Percentiles rank a stretch among this genome's conserved stretches.
phyloP scores from a whole-genome alignment of 2,113 vertebrate species.

The Ictalurus punctatus region DNA sequence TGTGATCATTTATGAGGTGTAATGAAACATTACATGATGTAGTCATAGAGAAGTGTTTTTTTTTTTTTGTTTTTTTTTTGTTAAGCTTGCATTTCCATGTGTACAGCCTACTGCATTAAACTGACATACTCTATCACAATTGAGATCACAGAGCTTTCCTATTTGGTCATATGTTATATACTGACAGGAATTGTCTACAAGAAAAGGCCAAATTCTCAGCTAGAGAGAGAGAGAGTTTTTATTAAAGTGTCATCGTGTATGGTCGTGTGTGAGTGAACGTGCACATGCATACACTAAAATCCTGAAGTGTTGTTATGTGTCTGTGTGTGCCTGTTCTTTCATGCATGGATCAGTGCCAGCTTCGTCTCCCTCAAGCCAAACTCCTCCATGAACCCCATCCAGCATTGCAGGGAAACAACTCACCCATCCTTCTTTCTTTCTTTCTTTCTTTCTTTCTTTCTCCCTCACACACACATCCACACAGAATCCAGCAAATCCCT shows the following conservation, averaged over 20 bases:
- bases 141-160: background rate
- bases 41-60: background rate
- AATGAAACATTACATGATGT: background rate
- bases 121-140: background rate
- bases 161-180: background rate
- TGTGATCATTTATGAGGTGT: slow-evolving; percentile 10
- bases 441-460: slow-evolving; percentile 17
- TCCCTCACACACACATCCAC: slow-evolving; percentile 13
- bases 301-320: slow-evolving; percentile 18
- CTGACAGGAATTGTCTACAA: background rate
- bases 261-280: slow-evolving; percentile 35
- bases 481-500: slow-evolving; percentile 2
- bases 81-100: background rate
- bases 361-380: slow-evolving; percentile 62
- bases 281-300: slow-evolving; percentile 36
- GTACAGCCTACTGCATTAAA: background rate
- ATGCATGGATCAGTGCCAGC: slow-evolving; percentile 54
- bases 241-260: background rate
- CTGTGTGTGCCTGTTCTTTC: slow-evolving; percentile 44
- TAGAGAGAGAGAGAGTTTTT: slow-evolving; percentile 30
- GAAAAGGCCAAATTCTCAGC: slow-evolving; percentile 21
- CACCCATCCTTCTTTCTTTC: slow-evolving; percentile 18
- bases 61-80: background rate
- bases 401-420: slow-evolving; percentile 44
- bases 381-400: slow-evolving; percentile 54